phyloP scores from a whole-genome alignment of 30 jellyfish, hydroid and myxozoan genomes.

The Aurelia sp. region DNA sequence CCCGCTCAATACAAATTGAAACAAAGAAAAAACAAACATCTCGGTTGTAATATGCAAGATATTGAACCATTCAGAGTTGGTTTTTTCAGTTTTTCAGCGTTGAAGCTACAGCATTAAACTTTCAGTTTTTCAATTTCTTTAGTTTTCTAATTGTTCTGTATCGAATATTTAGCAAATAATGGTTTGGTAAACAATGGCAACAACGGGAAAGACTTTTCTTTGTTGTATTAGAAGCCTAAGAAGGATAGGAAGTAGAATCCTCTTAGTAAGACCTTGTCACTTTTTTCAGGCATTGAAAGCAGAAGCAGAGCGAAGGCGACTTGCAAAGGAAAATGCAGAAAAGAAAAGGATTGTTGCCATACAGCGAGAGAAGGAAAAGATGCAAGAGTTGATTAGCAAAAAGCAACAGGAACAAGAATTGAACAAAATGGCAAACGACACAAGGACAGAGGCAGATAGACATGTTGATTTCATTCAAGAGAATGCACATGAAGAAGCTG shows the following conservation, averaged over 20 bases:
- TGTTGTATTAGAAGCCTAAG: too few relatives aligned
- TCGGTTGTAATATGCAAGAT: too few relatives aligned
- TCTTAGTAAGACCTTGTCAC: not conserved
- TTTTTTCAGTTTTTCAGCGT: too few relatives aligned
- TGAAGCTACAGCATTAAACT: too few relatives aligned
- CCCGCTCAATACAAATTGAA: too few relatives aligned
- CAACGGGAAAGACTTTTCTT: not conserved
- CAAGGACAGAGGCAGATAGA: not conserved
- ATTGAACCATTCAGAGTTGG: too few relatives aligned
- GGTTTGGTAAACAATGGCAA: not conserved
- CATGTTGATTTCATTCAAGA: not conserved
- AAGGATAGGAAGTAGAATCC: too few relatives aligned
- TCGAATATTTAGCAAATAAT: too few relatives aligned
- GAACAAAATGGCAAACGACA: not conserved
- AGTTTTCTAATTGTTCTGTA: too few relatives aligned
- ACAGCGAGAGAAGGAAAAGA: slow-evolving; percentile 48
- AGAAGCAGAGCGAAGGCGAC: slow-evolving; percentile 57
- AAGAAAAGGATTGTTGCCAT: slow-evolving; percentile 15
- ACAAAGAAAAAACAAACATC: too few relatives aligned
- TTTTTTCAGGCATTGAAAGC: slow-evolving; percentile 39
- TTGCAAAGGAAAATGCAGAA: slow-evolving; percentile 51
- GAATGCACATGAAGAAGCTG: slow-evolving; percentile 18
- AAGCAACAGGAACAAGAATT: slow-evolving; percentile 36
- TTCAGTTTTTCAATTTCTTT: too few relatives aligned
- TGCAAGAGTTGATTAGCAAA: slow-evolving; percentile 29